These are phyloP conservation scores for Polyommatus iphigenia DNA, from an alignment of 2,888 invertebrate species.

Conservation along the genomic window DNA sequence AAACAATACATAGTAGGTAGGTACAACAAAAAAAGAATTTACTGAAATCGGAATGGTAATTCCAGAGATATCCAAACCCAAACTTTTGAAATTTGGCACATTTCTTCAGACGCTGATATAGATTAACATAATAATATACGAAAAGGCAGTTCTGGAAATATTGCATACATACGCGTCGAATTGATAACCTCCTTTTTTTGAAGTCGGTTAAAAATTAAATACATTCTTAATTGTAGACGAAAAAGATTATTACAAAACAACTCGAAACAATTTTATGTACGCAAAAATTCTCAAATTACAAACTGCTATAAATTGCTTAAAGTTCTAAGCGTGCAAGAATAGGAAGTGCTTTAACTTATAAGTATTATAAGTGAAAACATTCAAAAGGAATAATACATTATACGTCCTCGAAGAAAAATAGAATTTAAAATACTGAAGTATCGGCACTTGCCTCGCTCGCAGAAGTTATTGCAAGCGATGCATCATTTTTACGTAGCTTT, in stretches of 20 bases:
- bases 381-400: constrained; percentile 17
- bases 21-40: no score
- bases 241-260: background rate
- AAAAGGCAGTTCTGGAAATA: no score
- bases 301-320: background rate
- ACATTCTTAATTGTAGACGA: background rate
- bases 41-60: no score
- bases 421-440: constrained; percentile 29
- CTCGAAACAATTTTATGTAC: background rate
- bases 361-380: constrained; percentile 12
- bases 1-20: no score
- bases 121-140: no score
- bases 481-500: constrained; percentile 11
- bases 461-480: constrained; percentile 8
- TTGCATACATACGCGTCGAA: no score
- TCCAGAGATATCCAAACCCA: no score
- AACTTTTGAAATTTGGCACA: no score
- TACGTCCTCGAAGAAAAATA: constrained; percentile 14
- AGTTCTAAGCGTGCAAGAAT: background rate
- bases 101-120: no score
- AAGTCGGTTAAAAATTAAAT: no score
- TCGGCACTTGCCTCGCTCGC: constrained; percentile 23
- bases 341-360: background rate
- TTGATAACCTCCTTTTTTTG: no score
- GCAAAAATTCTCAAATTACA: background rate